Evolutionary conservation across 2,113 vertebrate species (phyloP).

Genomic region (human): GRCh38 chr12:1806501-1807000

Average conservation of each 20-base stretch:
- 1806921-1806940: background rate
- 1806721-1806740: background rate
- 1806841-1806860: background rate
- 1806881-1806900: background rate
- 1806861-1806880: fast-evolving
- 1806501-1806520: background rate
- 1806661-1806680: no score
- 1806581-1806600: background rate
- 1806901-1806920: background rate
- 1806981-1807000: background rate
- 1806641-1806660: background rate
- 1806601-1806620: background rate
- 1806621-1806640: background rate
- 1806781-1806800: background rate
- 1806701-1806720: background rate
- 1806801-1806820: background rate
- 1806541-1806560: background rate
- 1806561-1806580: background rate
- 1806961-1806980: background rate
- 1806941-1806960: background rate
- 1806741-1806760: background rate
- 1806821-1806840: fast-evolving
- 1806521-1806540: background rate
- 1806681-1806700: fast-evolving
- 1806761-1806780: background rate